phyloP scores from a whole-genome alignment of 2,113 vertebrate species.

The Amazona guildingii region DNA sequence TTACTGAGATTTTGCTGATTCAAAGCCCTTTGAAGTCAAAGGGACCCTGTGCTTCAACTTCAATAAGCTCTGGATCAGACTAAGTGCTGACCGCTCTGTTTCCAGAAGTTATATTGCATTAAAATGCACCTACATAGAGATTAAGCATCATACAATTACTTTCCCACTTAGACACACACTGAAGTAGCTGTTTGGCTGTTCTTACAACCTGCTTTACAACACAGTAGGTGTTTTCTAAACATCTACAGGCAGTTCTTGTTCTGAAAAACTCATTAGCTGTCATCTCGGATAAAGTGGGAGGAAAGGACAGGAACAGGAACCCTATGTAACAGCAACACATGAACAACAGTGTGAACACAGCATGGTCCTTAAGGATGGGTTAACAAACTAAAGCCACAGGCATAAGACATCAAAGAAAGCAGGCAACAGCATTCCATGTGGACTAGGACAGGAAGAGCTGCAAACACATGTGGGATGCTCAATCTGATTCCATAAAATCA shows the following conservation, averaged over 20 bases:
- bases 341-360: neutral
- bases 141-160: neutral
- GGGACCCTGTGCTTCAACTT: conserved; percentile 5
- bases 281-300: neutral
- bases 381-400: neutral
- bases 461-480: neutral
- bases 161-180: neutral
- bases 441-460: neutral
- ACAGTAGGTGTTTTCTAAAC: neutral
- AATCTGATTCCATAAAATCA: neutral
- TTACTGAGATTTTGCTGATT: neutral
- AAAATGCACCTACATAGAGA: neutral
- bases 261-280: neutral
- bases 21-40: neutral
- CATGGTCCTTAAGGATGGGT: rapidly evolving
- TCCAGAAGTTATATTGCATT: neutral
- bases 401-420: neutral
- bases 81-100: neutral
- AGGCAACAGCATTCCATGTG: neutral
- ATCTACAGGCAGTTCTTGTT: neutral
- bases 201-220: conserved; percentile 7
- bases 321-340: rapidly evolving
- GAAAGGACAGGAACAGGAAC: neutral
- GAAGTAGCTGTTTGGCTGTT: neutral
- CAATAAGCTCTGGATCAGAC: neutral